Evolutionary conservation across 2,113 vertebrate species (phyloP), one percentile per base, ranked within the genome.

Genomic region (Jacana jacana): DNA sequence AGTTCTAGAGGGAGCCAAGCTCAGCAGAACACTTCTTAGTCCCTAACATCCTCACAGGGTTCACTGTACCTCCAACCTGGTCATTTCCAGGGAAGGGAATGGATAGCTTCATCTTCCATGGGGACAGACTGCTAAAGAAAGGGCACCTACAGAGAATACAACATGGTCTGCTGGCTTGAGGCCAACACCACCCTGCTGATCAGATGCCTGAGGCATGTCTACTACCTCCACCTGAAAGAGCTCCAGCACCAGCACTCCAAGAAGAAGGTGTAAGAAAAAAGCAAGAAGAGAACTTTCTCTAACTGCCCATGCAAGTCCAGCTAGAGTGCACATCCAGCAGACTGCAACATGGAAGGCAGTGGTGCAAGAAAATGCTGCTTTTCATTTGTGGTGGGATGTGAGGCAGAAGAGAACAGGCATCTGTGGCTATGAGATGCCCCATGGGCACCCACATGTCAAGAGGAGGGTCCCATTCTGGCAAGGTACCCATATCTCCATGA

Each of bases 31-130:
- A 76, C 6, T 48, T 66, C 18, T 66, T 1, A 1, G 17, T 33
- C 23, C 28, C 51, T 1, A 4, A 82, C 49, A 23, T 8, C 17
- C 20, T 9, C 2, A 0, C 28, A 3, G 0, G 0, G 28, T 57
- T 65, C 40, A 23, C 44, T 54, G 20, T 73, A n/a, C 12, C 25
- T 18, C 48, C 4, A 2, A 8, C 4, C 11, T 9, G 48, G 17
- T 55, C 20, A 48, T 75, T 75, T 55, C 60, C n/a, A 48, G 40
- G 40, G 16, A 44, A 72, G 39, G 3, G 33, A 6, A 40, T 0
- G 2, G 51, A 20, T 4, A 3, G 7, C 14, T 4, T 65, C 49
- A 39, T 33, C 28, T 65, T 46, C 49, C 14, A 23, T 33, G 9
- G 17, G 10, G 28, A 39, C 48, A 46, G 39, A 17, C n/a, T 65